phyloP scores from a whole-genome alignment of 2,888 invertebrate genomes.

The Urechis unicinctus region DNA sequence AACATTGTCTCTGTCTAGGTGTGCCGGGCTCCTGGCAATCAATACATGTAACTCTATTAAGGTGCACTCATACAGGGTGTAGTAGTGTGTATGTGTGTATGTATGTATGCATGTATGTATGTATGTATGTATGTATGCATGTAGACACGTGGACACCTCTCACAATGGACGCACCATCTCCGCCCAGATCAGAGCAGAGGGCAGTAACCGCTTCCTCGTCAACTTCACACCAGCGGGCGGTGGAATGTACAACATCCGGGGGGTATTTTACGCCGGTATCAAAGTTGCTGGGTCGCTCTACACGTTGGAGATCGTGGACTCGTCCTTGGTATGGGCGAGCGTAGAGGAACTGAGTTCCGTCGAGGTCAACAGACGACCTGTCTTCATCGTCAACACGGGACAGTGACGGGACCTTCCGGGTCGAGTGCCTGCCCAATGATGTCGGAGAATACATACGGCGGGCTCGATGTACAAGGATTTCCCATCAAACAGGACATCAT shows the following conservation, averaged over 20 bases:
- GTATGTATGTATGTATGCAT: too few species aligned
- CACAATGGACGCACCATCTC: conserved; percentile 58
- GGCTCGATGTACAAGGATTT: too few species aligned
- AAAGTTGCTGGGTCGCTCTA: conserved; percentile 61
- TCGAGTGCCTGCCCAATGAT: conserved; percentile 83
- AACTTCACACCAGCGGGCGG: conserved; percentile 57
- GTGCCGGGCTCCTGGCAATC: too few species aligned
- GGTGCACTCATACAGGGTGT: too few species aligned
- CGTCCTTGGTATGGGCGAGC: conserved; percentile 58
- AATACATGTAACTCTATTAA: too few species aligned
- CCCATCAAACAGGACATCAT: conserved; percentile 46
- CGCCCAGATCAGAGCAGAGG: conserved; percentile 71
- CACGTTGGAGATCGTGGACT: conserved; percentile 51
- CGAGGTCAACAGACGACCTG: conserved; percentile 58
- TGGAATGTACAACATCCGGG: conserved; percentile 69
- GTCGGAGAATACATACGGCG: conserved; percentile 58
- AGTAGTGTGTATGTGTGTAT: too few species aligned
- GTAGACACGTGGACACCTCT: conserved; percentile 86
- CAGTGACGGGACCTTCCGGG: conserved; percentile 69
- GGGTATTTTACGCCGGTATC: conserved; percentile 89
- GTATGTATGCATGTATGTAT: too few species aligned
- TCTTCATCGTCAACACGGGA: conserved; percentile 57
- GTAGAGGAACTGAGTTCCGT: conserved; percentile 60
- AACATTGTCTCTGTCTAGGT: too few species aligned
- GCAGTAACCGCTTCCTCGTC: conserved; percentile 52